These are phyloP conservation scores for Emydura subglobosa DNA, from an alignment of 2,113 vertebrate species.

Conservation along the genomic window DNA sequence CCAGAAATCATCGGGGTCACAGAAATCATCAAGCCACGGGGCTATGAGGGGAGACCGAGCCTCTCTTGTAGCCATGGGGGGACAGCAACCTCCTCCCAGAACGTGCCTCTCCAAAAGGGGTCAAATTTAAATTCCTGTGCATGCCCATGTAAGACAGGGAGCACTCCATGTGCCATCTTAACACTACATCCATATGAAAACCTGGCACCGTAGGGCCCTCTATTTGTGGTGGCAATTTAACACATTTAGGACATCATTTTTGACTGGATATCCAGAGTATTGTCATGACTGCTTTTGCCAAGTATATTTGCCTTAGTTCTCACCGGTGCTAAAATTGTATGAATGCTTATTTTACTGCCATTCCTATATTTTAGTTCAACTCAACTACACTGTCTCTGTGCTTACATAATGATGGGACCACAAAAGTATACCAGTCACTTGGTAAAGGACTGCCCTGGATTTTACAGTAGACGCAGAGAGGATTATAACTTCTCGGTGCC, in stretches of 20 bases:
- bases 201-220: background rate
- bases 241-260: background rate
- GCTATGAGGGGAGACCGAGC: too few species aligned
- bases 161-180: background rate
- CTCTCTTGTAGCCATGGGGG: too few species aligned
- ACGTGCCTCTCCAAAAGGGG: too few species aligned
- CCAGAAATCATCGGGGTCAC: too few species aligned
- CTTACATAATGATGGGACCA: background rate
- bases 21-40: too few species aligned
- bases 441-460: background rate
- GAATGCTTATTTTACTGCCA: background rate
- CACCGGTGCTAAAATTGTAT: background rate
- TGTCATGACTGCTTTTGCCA: background rate
- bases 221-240: rapidly evolving
- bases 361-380: background rate
- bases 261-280: background rate
- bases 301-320: background rate
- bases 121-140: too few species aligned
- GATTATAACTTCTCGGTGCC: background rate
- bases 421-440: background rate
- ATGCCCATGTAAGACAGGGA: background rate
- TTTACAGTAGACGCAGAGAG: background rate
- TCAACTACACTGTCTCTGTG: background rate
- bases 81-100: too few species aligned
- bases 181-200: background rate